Evolutionary conservation across 1,140 invertebrate species (phyloP).

Genomic region (Brachionus asplanchnoidis): DNA sequence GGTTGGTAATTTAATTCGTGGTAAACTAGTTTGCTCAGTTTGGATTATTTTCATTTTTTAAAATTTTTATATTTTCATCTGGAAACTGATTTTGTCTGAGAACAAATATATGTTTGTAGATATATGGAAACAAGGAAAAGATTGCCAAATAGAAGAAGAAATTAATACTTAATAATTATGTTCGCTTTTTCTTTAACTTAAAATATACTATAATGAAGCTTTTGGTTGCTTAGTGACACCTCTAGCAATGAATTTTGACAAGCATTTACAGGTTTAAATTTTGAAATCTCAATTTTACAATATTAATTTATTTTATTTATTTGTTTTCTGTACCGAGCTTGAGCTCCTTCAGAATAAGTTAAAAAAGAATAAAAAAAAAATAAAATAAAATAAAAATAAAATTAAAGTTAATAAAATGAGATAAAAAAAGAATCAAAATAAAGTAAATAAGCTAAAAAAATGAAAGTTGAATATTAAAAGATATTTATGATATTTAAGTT

Average conservation of each 20-base stretch:
- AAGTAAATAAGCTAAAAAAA: too few relatives aligned
- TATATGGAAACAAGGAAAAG: neutral
- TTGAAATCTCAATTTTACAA: neutral
- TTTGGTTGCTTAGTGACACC: neutral
- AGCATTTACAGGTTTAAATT: neutral
- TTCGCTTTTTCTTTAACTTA: neutral
- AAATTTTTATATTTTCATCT: neutral
- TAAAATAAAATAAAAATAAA: too few relatives aligned
- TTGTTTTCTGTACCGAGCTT: too few relatives aligned
- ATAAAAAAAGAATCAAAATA: too few relatives aligned
- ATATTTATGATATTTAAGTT: too few relatives aligned
- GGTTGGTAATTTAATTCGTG: conserved; percentile 24
- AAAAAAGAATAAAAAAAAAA: too few relatives aligned
- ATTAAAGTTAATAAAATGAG: too few relatives aligned
- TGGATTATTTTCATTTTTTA: neutral
- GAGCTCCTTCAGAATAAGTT: too few relatives aligned
- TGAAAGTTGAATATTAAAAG: too few relatives aligned
- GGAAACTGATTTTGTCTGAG: neutral
- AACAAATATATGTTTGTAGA: neutral
- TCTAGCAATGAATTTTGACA: neutral
- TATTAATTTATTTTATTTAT: too few relatives aligned
- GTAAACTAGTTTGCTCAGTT: neutral
- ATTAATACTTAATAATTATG: neutral
- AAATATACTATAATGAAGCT: neutral
- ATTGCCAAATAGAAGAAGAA: neutral